Evolutionary conservation across 2,797 vertebrate genomes (phyloP), one percentile per base, ranked within the genome.

Genomic region (Knipowitschia caucasica): DNA sequence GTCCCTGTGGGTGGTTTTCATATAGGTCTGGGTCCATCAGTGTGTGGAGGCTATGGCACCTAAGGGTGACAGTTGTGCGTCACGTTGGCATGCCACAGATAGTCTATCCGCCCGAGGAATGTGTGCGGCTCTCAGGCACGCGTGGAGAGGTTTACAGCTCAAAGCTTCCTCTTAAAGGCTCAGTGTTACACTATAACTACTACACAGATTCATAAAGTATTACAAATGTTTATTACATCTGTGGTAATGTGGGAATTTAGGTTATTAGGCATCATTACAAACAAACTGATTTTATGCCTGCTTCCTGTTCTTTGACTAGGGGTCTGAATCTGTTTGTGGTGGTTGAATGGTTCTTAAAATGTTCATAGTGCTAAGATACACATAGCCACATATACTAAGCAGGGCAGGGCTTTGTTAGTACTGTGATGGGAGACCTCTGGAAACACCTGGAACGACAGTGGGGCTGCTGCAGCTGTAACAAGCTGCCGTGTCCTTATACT

Each of bases 11-110:
- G 24, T 9, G 24, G 23, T 44, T 27, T 44, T 44, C 42, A 44
- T n/a, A 11, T 39, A n/a, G 18, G 11, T 39, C 36, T 39, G 36
- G 4, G 42, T 15, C 42, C 14, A 23, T 44, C 23, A 26, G n/a
- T 17, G 24, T 26, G 42, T 27, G 42, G 8, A 24, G 3, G 7
- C 3, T 24, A 14, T 42, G 21, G 12, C 20, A 25, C 39, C 39
- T 9, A 27, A 24, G n/a, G 23, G 42, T 25, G 24, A 44, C 24
- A 44, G 24, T 26, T 44, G 42, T 10, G 24, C n/a, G 24, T 44
- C 42, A 44, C 42, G 46, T 21, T 33, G 46, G 34, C 46, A 50
- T 50, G 21, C 46, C 46, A 14, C 30, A 34, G 46, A 50, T 50
- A 50, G 18, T 23, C 17, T 33, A 50, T 50, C 46, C 5, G 10